Conservation (phyloP, 2,113 vertebrate species). For the Henicopernis longicauda region DNA sequence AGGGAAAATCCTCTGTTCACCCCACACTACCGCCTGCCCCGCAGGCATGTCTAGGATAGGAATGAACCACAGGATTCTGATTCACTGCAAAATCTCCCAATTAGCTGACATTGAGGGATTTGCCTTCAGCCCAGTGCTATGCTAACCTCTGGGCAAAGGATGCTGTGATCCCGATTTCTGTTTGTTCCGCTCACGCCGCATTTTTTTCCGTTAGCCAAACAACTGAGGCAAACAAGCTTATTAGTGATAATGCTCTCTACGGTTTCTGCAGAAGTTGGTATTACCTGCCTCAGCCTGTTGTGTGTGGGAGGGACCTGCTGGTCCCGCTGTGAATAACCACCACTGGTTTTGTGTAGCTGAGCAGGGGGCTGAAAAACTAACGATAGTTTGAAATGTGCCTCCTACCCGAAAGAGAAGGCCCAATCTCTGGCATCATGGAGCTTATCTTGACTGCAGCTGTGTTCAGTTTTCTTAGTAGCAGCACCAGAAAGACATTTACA, state of each 20-base stretch:
- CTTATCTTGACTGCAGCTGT: background rate
- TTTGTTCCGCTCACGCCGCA: background rate
- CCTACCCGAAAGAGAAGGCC: background rate
- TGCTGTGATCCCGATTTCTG: background rate
- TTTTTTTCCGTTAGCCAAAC: background rate
- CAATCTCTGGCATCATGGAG: background rate
- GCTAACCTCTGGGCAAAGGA: background rate
- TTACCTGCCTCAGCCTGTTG: background rate
- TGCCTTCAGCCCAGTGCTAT: background rate
- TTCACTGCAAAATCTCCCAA: background rate
- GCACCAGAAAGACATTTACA: background rate
- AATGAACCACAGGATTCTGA: background rate
- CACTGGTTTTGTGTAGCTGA: background rate
- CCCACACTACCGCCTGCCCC: background rate
- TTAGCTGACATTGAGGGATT: background rate
- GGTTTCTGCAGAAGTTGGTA: background rate
- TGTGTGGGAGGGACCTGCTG: background rate
- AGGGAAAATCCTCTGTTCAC: background rate
- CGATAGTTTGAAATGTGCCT: background rate
- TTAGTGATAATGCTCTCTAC: background rate
- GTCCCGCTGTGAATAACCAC: slow-evolving; percentile 21
- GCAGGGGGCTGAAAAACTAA: background rate
- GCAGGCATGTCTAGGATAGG: background rate
- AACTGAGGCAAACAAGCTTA: background rate
- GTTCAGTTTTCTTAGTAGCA: background rate